Conservation (phyloP, 2,797 vertebrate genomes). For the Takifugu rubripes region DNA sequence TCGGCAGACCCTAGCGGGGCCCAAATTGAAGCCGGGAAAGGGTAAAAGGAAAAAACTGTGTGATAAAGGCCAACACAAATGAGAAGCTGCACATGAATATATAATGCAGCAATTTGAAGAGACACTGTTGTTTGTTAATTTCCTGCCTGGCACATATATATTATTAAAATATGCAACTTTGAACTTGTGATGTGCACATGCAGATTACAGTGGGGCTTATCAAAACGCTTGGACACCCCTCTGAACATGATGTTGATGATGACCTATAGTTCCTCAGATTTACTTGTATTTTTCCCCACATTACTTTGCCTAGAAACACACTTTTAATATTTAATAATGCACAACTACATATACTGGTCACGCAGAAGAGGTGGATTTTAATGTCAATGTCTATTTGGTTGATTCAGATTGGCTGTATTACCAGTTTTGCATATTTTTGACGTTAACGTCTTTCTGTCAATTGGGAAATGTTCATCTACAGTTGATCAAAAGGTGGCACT, state of each 20-base stretch:
- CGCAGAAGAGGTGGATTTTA: too few relatives aligned
- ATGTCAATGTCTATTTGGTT: too few relatives aligned
- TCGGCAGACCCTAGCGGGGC: background rate
- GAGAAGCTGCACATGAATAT: constrained; percentile 27
- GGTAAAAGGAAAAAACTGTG: constrained; percentile 5
- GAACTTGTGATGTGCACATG: constrained; percentile 27
- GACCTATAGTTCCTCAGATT: too few relatives aligned
- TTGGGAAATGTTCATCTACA: background rate
- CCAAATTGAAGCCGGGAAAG: constrained; percentile 10
- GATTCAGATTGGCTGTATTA: too few relatives aligned
- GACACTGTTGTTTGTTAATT: constrained; percentile 30
- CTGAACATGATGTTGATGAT: background rate
- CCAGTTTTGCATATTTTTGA: too few relatives aligned
- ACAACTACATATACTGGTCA: too few relatives aligned
- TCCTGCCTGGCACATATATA: constrained; percentile 17
- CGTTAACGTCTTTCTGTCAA: too few relatives aligned
- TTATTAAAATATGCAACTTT: constrained; percentile 36
- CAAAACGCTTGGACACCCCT: constrained; percentile 9
- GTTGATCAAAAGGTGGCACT: constrained; percentile 53
- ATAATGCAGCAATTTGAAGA: constrained; percentile 12
- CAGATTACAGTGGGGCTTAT: background rate
- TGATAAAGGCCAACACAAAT: constrained; percentile 11
- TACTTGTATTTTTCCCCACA: too few relatives aligned
- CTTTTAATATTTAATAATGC: too few relatives aligned
- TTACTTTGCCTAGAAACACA: too few relatives aligned